Percentiles rank a stretch among this genome's conserved stretches.
These are phyloP conservation scores for Microplitis mediator DNA, from an alignment of 1,140 invertebrate genomes.

Conservation along the genomic window DNA sequence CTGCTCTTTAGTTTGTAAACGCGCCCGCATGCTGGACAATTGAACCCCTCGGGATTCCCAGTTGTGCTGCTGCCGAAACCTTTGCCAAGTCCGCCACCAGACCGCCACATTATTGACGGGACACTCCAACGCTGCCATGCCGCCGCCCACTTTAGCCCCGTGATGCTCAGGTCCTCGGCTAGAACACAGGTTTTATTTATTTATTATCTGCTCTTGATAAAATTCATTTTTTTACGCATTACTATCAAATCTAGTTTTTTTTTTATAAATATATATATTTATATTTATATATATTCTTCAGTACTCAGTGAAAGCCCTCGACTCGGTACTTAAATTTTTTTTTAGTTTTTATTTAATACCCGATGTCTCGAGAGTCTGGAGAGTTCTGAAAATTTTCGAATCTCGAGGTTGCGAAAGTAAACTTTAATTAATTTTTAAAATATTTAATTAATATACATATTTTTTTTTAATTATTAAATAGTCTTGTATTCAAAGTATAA, in stretches of 20 bases:
- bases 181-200: constrained; percentile 55
- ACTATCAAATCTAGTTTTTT: neutral
- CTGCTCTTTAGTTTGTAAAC: constrained; percentile 85
- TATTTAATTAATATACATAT: neutral
- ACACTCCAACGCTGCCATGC: constrained; percentile 61
- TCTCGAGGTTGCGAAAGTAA: neutral
- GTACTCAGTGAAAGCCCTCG: too few relatives aligned
- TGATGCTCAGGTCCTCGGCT: constrained; percentile 73
- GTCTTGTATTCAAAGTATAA: neutral
- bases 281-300: too few relatives aligned
- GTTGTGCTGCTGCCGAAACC: constrained; percentile 48
- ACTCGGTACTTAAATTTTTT: neutral
- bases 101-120: constrained; percentile 61
- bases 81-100: constrained; percentile 53
- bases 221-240: neutral
- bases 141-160: constrained; percentile 70
- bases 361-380: neutral
- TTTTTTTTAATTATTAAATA: neutral
- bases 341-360: neutral
- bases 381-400: constrained; percentile 8
- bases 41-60: constrained; percentile 66
- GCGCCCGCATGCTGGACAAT: constrained; percentile 78
- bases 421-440: neutral
- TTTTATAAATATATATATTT: too few relatives aligned
- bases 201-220: constrained; percentile 42